These are phyloP conservation scores for Bubo blakistoni DNA, from an alignment of 2,113 vertebrate species.

Conservation along the genomic window DNA sequence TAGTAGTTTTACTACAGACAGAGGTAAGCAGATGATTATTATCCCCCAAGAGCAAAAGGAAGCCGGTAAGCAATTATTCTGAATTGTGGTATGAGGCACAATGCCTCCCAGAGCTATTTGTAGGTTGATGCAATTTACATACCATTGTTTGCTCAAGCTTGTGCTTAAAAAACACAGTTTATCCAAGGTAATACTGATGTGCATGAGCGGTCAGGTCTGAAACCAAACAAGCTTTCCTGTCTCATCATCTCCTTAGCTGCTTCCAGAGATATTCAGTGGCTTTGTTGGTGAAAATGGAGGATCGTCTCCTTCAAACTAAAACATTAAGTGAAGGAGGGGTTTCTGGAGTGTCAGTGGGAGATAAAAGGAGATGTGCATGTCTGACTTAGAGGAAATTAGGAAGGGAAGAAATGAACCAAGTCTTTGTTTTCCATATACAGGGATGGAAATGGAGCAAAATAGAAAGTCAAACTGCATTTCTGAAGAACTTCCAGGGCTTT, in stretches of 20 bases:
- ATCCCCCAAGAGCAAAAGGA: neutral
- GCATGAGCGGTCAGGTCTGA: neutral
- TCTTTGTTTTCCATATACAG: neutral
- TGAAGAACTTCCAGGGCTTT: neutral
- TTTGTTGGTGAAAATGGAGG: neutral
- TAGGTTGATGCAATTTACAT: slow-evolving; percentile 17
- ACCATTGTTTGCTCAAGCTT: slow-evolving; percentile 14
- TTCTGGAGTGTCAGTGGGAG: neutral
- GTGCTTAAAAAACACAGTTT: slow-evolving; percentile 3
- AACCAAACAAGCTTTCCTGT: neutral
- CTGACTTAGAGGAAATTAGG: neutral
- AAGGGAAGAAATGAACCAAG: neutral
- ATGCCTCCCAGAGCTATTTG: slow-evolving; percentile 27
- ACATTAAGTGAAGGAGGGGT: neutral
- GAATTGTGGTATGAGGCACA: neutral
- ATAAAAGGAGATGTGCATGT: neutral
- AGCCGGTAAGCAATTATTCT: slow-evolving; percentile 8
- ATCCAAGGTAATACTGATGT: neutral
- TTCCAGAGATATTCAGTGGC: neutral
- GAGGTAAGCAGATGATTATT: slow-evolving; percentile 1
- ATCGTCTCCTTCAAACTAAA: neutral
- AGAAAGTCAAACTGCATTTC: neutral
- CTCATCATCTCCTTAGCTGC: neutral
- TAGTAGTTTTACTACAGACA: neutral
- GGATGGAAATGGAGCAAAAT: neutral